Conservation (phyloP, 2,888 invertebrate genomes). For the Tanytarsus gracilentus region DNA sequence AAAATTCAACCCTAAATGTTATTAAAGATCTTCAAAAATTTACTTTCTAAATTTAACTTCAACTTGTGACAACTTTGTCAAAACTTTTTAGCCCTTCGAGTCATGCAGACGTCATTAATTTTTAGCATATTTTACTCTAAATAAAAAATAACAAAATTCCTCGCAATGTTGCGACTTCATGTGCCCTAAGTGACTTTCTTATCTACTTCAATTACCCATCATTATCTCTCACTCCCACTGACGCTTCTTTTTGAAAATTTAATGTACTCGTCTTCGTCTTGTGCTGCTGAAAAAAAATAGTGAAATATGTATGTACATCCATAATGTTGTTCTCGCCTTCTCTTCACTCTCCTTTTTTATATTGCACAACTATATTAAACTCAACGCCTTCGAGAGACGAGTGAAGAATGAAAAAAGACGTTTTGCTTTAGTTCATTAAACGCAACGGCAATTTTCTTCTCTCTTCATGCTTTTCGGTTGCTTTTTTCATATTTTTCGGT, state of each 20-base stretch:
- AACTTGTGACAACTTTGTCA: too few species aligned
- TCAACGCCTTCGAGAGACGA: not conserved
- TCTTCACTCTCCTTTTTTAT: not conserved
- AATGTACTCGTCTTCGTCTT: not conserved
- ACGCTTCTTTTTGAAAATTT: slow-evolving; percentile 13
- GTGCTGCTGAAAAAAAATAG: slow-evolving; percentile 13
- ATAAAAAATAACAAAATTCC: not conserved
- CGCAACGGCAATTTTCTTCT: slow-evolving; percentile 17
- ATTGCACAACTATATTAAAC: not conserved
- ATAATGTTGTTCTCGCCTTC: too few species aligned
- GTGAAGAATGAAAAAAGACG: not conserved
- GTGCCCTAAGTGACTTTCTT: slow-evolving; percentile 16
- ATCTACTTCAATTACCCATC: slow-evolving; percentile 22
- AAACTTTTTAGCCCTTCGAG: too few species aligned
- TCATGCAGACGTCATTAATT: too few species aligned
- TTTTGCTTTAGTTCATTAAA: slow-evolving; percentile 24
- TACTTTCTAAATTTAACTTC: too few species aligned
- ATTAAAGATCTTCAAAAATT: too few species aligned
- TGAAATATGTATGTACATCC: not conserved
- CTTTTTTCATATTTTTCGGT: not conserved
- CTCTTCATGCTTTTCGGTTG: not conserved
- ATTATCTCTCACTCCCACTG: slow-evolving; percentile 1
- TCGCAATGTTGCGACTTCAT: not conserved
- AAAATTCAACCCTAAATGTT: too few species aligned
- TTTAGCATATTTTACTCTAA: too few species aligned